Evolutionary conservation across 2,113 vertebrate species (phyloP).

Genomic region (Meles meles): DNA sequence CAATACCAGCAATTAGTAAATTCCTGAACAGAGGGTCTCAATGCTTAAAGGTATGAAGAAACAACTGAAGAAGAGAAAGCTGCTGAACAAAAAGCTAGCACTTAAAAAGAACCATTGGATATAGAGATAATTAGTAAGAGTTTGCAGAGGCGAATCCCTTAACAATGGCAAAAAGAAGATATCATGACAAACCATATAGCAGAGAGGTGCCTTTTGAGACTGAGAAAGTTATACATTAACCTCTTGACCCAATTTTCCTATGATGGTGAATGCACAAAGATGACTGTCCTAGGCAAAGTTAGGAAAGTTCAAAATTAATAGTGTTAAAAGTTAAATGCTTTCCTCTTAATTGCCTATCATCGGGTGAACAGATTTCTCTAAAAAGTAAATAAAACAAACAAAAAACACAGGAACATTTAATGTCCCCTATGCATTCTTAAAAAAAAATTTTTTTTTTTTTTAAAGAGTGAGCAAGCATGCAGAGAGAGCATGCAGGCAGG

Average conservation of each 20-base stretch:
- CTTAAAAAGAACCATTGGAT: neutral
- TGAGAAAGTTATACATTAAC: neutral
- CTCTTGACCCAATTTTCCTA: neutral
- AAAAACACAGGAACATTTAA: neutral
- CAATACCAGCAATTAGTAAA: neutral
- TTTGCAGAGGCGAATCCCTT: neutral
- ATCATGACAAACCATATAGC: neutral
- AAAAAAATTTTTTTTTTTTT: neutral
- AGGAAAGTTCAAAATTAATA: conserved; percentile 32
- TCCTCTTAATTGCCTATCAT: neutral
- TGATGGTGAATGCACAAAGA: neutral
- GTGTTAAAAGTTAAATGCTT: neutral
- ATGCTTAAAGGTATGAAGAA: neutral
- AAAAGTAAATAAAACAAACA: neutral
- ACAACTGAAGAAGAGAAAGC: neutral
- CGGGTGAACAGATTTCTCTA: neutral
- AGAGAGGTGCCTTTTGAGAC: neutral
- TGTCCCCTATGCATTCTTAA: neutral
- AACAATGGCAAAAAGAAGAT: neutral
- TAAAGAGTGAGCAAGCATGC: neutral
- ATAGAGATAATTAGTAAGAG: conserved; percentile 4
- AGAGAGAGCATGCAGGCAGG: no score
- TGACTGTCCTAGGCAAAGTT: neutral
- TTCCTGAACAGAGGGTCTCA: neutral
- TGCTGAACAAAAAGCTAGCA: neutral